Evolutionary conservation across 37 sponge, comb jelly and placozoan species (phyloP).

Genomic region (Ephydatia muelleri): DNA sequence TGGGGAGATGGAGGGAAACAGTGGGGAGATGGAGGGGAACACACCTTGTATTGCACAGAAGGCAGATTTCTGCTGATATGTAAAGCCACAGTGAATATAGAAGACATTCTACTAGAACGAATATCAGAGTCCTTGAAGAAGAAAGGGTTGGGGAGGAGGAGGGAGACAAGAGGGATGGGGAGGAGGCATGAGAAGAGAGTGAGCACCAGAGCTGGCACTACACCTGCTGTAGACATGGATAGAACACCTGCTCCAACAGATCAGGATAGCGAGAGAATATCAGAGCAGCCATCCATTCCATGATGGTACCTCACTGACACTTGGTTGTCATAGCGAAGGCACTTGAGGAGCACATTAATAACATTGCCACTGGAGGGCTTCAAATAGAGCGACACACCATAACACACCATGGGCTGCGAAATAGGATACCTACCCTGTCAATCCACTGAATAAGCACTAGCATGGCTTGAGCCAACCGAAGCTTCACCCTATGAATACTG

Average conservation of each 20-base stretch:
- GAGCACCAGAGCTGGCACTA: not conserved
- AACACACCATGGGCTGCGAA: not conserved
- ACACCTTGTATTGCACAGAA: constrained; percentile 29
- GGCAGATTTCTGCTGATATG: constrained; percentile 35
- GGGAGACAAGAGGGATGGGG: no score
- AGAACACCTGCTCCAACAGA: constrained; percentile 9
- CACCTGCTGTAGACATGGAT: constrained; percentile 21
- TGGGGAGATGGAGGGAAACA: no score
- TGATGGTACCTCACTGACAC: constrained; percentile 65
- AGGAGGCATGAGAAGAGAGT: not conserved
- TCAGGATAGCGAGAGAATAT: constrained; percentile 30
- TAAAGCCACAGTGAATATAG: constrained; percentile 50
- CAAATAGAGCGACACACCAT: not conserved
- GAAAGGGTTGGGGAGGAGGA: no score
- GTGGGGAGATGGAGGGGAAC: not conserved
- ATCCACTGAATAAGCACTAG: constrained; percentile 23
- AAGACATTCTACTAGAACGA: constrained; percentile 45
- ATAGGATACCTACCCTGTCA: constrained; percentile 12
- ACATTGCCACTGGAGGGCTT: constrained; percentile 26
- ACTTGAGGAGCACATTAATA: constrained; percentile 18
- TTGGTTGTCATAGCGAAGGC: constrained; percentile 73
- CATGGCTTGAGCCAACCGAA: constrained; percentile 65
- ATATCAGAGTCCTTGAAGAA: constrained; percentile 24
- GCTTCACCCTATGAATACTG: constrained; percentile 56
- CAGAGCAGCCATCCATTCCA: constrained; percentile 68